A percentile compares a stretch with the other conserved stretches of the same genome.
Evolutionary conservation across 1,140 invertebrate genomes (phyloP).

Genomic region (Drosophila parvula): DNA sequence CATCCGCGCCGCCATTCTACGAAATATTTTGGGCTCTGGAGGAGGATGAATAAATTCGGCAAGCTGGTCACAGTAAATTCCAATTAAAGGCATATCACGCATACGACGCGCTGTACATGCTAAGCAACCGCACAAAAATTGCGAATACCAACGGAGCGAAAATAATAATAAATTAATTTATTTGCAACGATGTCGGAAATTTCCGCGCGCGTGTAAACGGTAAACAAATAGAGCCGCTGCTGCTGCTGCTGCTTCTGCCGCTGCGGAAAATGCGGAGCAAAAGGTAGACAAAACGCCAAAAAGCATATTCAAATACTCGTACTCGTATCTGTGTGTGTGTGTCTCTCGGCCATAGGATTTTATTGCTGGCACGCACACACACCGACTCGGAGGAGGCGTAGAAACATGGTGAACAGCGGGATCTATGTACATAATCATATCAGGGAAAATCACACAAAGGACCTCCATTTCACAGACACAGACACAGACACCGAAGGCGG

Average conservation of each 20-base stretch:
- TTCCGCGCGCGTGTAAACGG: slow-evolving; percentile 57
- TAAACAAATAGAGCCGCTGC: slow-evolving; percentile 24
- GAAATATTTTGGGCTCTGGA: slow-evolving; percentile 12
- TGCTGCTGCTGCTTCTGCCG: background rate
- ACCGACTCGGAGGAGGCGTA: background rate
- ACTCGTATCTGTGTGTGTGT: slow-evolving; percentile 11
- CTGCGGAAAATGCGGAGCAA: slow-evolving; percentile 6
- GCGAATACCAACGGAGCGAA: slow-evolving; percentile 36
- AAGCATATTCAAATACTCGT: slow-evolving; percentile 65
- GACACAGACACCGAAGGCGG: slow-evolving; percentile 6
- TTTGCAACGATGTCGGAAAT: slow-evolving; percentile 71
- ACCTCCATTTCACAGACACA: slow-evolving; percentile 47
- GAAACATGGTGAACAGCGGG: slow-evolving; percentile 18
- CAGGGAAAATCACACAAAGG: slow-evolving; percentile 73
- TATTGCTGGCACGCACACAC: slow-evolving; percentile 48
- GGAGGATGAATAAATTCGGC: slow-evolving; percentile 21
- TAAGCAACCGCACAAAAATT: slow-evolving; percentile 54
- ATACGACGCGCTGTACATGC: slow-evolving; percentile 70
- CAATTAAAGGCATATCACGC: slow-evolving; percentile 77
- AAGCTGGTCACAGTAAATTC: slow-evolving; percentile 67
- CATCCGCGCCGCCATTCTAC: slow-evolving; percentile 1
- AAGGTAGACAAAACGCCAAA: slow-evolving; percentile 53
- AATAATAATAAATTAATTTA: slow-evolving; percentile 81
- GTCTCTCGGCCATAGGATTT: slow-evolving; percentile 40
- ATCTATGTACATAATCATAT: slow-evolving; percentile 74